Conservation (phyloP, 2,113 vertebrate genomes). For the Mola mola region DNA sequence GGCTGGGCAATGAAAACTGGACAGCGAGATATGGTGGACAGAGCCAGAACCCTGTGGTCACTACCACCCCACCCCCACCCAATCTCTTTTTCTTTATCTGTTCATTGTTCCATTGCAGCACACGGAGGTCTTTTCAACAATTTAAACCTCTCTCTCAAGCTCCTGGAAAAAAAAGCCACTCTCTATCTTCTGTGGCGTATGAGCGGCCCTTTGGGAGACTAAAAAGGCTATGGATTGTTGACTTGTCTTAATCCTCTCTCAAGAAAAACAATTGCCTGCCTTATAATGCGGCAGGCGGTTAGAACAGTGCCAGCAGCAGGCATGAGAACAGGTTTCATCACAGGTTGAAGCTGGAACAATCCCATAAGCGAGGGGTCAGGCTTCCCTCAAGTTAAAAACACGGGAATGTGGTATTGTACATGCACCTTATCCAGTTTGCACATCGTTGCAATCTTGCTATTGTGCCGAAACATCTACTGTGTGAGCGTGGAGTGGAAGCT, state of each 20-base stretch:
- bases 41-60: conserved; percentile 26
- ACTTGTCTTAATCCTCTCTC: conserved; percentile 73
- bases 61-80: neutral
- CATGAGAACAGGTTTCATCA: conserved; percentile 40
- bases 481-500: too few species aligned
- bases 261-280: conserved; percentile 62
- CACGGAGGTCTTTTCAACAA: conserved; percentile 58
- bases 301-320: conserved; percentile 46
- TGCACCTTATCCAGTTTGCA: conserved; percentile 24
- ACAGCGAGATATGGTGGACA: conserved; percentile 18
- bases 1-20: conserved; percentile 34
- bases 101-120: conserved; percentile 57
- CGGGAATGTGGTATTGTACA: neutral
- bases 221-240: conserved; percentile 74
- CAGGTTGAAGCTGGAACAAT: conserved; percentile 29
- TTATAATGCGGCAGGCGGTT: conserved; percentile 58
- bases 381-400: conserved; percentile 19
- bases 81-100: conserved; percentile 54
- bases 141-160: conserved; percentile 62
- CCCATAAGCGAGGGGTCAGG: conserved; percentile 7
- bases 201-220: conserved; percentile 58
- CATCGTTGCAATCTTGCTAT: conserved; percentile 17
- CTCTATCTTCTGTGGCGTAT: conserved; percentile 57
- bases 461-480: too few species aligned
- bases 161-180: conserved; percentile 48